Conservation (phyloP, 2,113 vertebrate genomes). For the Tenrec ecaudatus region DNA sequence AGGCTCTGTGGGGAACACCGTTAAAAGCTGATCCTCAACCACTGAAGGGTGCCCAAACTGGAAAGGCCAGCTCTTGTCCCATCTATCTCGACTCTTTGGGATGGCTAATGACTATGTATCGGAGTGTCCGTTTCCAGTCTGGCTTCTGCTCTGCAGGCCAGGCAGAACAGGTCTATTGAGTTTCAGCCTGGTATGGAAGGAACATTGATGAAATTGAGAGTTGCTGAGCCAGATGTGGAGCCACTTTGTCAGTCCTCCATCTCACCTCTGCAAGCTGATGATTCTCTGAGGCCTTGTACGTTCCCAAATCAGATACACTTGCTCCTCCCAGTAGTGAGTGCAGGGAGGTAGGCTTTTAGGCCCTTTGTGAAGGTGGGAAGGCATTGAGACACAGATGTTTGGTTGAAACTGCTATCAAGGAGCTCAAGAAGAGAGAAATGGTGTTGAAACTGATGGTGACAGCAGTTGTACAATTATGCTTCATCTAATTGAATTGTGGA, state of each 20-base stretch:
- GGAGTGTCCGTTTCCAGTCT: conserved; percentile 28
- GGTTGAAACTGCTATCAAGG: no score
- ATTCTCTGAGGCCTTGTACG: neutral
- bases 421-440: no score
- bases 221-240: neutral
- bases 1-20: neutral
- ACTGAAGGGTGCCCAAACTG: neutral
- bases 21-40: neutral
- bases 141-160: neutral
- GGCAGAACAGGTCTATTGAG: conserved; percentile 59
- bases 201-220: conserved; percentile 10
- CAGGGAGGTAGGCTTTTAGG: no score
- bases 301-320: neutral
- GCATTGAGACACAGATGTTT: no score
- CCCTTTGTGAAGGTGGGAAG: no score
- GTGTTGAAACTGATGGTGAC: no score
- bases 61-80: conserved; percentile 1
- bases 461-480: no score
- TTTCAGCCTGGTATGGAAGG: neutral
- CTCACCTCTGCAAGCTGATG: neutral
- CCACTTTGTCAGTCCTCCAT: neutral
- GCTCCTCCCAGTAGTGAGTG: neutral
- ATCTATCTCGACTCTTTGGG: conserved; percentile 12
- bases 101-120: conserved; percentile 16
- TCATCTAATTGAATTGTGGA: no score